Evolutionary conservation across 1,140 invertebrate species (phyloP), one percentile per base, ranked within the genome.

Genomic region (Dinoponera quadriceps): DNA sequence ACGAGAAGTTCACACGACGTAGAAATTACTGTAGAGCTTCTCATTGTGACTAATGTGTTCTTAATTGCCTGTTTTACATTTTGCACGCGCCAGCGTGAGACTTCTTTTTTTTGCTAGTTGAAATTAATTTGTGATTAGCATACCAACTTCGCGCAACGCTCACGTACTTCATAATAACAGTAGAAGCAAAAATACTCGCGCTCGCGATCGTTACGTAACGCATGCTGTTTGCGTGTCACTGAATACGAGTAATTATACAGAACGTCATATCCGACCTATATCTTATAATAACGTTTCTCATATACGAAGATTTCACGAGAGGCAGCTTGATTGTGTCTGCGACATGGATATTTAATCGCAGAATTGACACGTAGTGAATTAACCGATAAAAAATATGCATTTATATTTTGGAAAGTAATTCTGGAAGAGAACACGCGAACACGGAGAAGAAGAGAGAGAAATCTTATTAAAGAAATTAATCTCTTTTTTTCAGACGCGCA

Each of bases 11-110:
- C 51, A 51, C 44, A 63, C 22, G 59, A 27, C 33, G 54, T 18
- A 49, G 71, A 33, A 71, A 80, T 80, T 59, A 48, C 66, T 80
- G 13, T 14, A 55, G 66, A 38, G 22, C 82, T 29, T 54, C 63
- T 87, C 88, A 88, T 88, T 82, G 71, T 77, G 60, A 22, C 54
- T 88, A 88, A 85, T 82, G 74, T 29, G 4, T 81, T 84, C 33
- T 54, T 84, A 87, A 88, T 88, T 87, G 63, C 82, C 57, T 80
- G 54, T 38, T 88, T 87, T 60, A 57, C 63, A 74, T 81, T 49
- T 69, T 38, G 22, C 49, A 33, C 25, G 29, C 60, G 49, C 33
- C 63, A 59, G 13, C 20, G 33, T 59, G 48, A 49, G 16, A 54
- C 22, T 74, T 78, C 18, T 72, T 83, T 77, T 60, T 33, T 51